Conservation (phyloP, 2,113 vertebrate species). For the Atrichornis clamosus region DNA sequence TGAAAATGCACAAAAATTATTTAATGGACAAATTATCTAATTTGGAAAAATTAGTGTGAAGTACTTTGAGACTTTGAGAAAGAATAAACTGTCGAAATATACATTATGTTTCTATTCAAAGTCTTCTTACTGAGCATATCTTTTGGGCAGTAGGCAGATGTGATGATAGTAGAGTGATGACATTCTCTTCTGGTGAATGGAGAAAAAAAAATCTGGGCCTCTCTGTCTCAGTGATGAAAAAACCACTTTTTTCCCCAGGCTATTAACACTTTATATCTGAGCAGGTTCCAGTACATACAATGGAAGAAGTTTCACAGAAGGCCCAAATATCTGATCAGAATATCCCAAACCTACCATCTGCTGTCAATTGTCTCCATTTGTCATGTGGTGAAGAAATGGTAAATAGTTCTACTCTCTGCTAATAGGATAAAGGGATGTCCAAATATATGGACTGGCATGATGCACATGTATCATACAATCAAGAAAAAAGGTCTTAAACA, state of each 20-base stretch:
- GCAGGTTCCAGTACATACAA: not conserved
- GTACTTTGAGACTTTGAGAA: not conserved
- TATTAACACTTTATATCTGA: not conserved
- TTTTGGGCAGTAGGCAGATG: not conserved
- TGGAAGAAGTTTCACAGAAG: not conserved
- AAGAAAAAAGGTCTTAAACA: not conserved
- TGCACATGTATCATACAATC: not conserved
- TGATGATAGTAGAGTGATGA: not conserved
- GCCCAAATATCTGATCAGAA: not conserved
- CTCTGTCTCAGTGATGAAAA: not conserved
- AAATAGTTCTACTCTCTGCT: not conserved
- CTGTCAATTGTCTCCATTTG: not conserved
- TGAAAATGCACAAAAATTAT: not conserved
- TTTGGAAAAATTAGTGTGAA: not conserved
- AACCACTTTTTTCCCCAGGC: no score
- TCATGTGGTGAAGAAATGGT: not conserved
- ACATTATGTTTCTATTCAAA: not conserved
- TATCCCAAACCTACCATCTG: not conserved
- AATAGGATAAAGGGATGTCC: not conserved
- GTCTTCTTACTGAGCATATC: not conserved
- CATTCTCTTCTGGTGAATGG: not conserved
- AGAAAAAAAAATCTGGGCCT: not conserved
- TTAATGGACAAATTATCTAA: not conserved
- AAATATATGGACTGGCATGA: not conserved
- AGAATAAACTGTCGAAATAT: not conserved